Percentiles rank a stretch among this genome's conserved stretches.
Conservation (phyloP, 2,113 vertebrate species). For the Mus musculus region GRCm39 chr12:26409501-26410000, state of each 20-base stretch:
- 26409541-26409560: neutral
- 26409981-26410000: neutral
- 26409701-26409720: fast-evolving
- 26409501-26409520: too few relatives aligned
- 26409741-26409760: neutral
- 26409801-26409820: too few relatives aligned
- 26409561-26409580: neutral
- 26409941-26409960: neutral
- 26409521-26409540: too few relatives aligned
- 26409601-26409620: neutral
- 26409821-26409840: neutral
- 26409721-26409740: fast-evolving
- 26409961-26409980: fast-evolving
- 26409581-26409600: fast-evolving
- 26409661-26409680: fast-evolving
- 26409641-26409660: fast-evolving
- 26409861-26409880: neutral
- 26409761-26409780: too few relatives aligned
- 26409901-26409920: neutral
- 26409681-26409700: too few relatives aligned
- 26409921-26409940: neutral
- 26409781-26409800: fast-evolving
- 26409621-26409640: fast-evolving
- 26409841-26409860: constrained; percentile 14
- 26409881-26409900: neutral